Base-by-base conservation (phyloP, 2,888 invertebrate species). In the Agrilus cyanescens region DNA sequence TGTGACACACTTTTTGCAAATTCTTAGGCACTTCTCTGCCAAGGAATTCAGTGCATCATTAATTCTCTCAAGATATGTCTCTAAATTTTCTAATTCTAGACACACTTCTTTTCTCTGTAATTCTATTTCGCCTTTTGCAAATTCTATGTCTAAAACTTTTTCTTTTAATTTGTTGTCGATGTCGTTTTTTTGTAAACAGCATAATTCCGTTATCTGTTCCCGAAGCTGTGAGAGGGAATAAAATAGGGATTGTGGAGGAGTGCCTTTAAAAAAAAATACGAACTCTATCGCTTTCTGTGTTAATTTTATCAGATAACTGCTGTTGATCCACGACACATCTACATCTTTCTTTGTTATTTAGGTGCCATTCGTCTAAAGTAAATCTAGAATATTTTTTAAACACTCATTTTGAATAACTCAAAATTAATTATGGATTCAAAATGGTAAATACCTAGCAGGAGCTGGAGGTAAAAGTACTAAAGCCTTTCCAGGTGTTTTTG, bases 161-260 rank as follows among this genome's bases (percentile, higher is more conserved):
- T 13, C 33, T 15, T 33, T 15, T 12, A 33, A 33, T 33, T 15
- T 33, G 12, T 33, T 13, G 15, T 33, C 12, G 15, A 33, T 10
- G 13, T 33, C 33, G 16, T 80, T 75, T 62, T 87, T 86, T 66
- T 88, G 83, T 29, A 75, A 70, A 36, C 75, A 70, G 0, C 85
- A 78, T 33, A 75, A 73, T 60, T 87, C 85, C n/a, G 72, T 70
- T 0, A 82, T 76, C 58, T 85, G 80, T 36, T 85, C 82, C 38
- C 80, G 74, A 25, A 87, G 62, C 39, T 86, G 62, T 20, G 41
- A 32, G 32, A 8, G 12, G 32, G 31, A 25, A 35, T 45, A 12
- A 10, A 35, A 25, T 4, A 20, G 32, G 5, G 7, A 13, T 32
- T 8, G 3, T 5, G 2, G 10, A 12, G 7, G 4, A 14, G 13